Base-by-base conservation (phyloP, 2,797 vertebrate genomes). In the Scolopax rusticola region DNA sequence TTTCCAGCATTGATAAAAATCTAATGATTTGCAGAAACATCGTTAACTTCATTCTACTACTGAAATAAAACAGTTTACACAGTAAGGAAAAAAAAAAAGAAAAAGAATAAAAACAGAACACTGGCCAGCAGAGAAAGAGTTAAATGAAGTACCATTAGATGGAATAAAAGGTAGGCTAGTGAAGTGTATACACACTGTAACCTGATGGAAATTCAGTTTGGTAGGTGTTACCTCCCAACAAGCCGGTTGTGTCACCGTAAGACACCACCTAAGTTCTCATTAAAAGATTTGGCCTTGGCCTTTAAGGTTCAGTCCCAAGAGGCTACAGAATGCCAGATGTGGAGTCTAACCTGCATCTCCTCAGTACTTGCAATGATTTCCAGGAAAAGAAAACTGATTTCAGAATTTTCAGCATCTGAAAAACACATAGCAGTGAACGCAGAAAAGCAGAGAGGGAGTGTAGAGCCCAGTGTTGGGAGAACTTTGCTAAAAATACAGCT, bases 251-350 rank as follows among this genome's bases (percentile, higher is more conserved):
- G 45, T 53, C 86, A 43, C 73, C 87, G 2, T 30, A 89, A 91
- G 87, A 87, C 40, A 36, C 12, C 68, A 68, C 28, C 48, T 50
- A 80, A 60, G 7, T 64, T 85, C 84, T 94, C 73, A 83, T 89
- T 91, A 89, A 95, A 91, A 95, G 68, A 38, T 83, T 89, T 92
- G 78, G 24, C 56, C 63, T 90, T 77, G 64, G 32, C 85, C 36
- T 83, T 86, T 50, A 65, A 91, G 79, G 79, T 60, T 82, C 57
- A 12, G n/a, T 47, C 73, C 61, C 76, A 84, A 38, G 61, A 84
- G 68, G 12, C 4, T 57, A 5, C 64, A 92, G 77, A 79, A 64
- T 80, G 71, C 69, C 87, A 93, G 64, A 94, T 71, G 77, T 48
- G 38, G 64, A 57, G 50, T 16, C 40, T 71, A 87, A 57, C 21